phyloP scores from a whole-genome alignment of 92 coral and sea anemone genomes.

The Desmophyllum pertusum region DNA sequence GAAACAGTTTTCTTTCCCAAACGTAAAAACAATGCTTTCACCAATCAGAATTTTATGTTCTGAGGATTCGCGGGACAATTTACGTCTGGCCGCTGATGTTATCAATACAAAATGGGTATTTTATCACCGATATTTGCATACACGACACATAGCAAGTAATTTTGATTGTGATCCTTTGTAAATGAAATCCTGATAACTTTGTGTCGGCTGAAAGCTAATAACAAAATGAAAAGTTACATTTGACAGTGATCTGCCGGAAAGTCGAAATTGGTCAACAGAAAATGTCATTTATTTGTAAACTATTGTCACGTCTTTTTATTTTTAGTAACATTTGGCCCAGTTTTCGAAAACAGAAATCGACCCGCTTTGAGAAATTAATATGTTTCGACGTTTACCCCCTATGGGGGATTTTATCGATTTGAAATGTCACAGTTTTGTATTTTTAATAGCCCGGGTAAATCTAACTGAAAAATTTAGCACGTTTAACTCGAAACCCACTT shows the following conservation, averaged over 20 bases:
- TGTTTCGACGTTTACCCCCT: conserved; percentile 36
- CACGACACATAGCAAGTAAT: conserved; percentile 23
- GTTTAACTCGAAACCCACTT: conserved; percentile 9
- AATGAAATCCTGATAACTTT: conserved; percentile 35
- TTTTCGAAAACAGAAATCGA: conserved; percentile 13
- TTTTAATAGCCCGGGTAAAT: conserved; percentile 24
- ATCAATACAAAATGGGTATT: conserved; percentile 29
- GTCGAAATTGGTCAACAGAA: conserved; percentile 13
- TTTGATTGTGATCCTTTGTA: conserved; percentile 34
- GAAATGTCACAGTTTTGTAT: conserved; percentile 61
- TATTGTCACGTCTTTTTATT: neutral
- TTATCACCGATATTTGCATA: conserved; percentile 36
- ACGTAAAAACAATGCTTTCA: neutral
- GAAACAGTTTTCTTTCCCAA: neutral
- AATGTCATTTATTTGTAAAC: neutral
- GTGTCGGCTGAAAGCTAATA: conserved; percentile 29
- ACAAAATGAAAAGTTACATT: conserved; percentile 29
- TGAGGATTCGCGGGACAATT: neutral
- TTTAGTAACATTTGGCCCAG: neutral
- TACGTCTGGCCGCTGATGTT: conserved; percentile 18
- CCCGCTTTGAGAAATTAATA: conserved; percentile 24
- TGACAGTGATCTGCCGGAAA: conserved; percentile 4
- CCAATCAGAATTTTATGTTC: neutral
- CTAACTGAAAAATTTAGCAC: conserved; percentile 21
- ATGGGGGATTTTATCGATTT: conserved; percentile 56